Conservation (phyloP, 2,113 vertebrate species). For the Phalacrocorax brasilianus region DNA sequence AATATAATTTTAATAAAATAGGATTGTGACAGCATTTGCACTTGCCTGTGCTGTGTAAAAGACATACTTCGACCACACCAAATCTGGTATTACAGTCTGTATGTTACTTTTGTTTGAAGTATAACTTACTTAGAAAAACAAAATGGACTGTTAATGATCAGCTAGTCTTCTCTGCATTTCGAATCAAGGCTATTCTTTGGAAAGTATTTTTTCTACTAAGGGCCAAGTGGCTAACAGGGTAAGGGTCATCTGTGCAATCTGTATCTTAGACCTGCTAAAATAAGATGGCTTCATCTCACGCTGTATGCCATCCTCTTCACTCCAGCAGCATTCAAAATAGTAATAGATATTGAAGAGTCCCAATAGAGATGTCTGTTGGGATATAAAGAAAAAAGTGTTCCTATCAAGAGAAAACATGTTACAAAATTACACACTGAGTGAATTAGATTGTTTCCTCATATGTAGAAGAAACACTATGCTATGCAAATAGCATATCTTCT, state of each 20-base stretch:
- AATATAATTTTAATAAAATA: too few relatives aligned
- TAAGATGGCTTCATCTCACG: neutral
- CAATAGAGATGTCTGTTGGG: rapidly evolving
- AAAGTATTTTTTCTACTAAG: neutral
- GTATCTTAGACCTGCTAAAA: neutral
- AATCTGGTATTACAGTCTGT: too few relatives aligned
- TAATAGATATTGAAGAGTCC: neutral
- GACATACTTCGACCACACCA: too few relatives aligned
- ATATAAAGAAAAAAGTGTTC: neutral
- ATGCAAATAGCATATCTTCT: neutral
- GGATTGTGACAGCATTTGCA: too few relatives aligned
- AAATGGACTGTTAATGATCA: neutral
- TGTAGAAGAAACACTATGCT: neutral
- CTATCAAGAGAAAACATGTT: neutral
- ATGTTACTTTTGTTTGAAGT: neutral
- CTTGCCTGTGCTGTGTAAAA: too few relatives aligned
- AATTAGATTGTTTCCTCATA: neutral
- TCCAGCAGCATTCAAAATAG: neutral
- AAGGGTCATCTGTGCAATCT: neutral
- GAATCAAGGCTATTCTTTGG: neutral
- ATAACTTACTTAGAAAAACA: neutral
- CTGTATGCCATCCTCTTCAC: neutral
- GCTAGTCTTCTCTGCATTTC: neutral
- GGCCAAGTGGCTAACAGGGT: neutral
- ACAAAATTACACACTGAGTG: neutral